Evolutionary conservation across 2,113 vertebrate genomes (phyloP), one percentile per base, ranked within the genome.

Genomic region (Pheucticus melanocephalus): DNA sequence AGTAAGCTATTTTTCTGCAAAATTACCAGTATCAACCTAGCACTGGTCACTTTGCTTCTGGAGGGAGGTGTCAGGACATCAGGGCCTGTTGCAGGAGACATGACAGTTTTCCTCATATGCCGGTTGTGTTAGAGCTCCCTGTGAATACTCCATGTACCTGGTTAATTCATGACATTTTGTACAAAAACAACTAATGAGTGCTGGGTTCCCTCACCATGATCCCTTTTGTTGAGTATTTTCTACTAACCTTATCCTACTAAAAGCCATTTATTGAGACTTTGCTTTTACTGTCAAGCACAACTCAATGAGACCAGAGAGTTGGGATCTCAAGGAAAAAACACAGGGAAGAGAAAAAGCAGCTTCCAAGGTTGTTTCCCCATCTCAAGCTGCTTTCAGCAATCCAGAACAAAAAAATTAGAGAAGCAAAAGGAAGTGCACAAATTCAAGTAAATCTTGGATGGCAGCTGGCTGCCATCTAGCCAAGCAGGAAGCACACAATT

Each of bases 121-220:
- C 37, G 90, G 14, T 40, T 57, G 22, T 1, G 1, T 45, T 54
- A 60, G n/a, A 75, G 33, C 21, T 83, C 19, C 12, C n/a, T 82
- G 39, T 10, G 25, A 76, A n/a, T 24, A 45, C 16, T 30, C 30
- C 53, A 40, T 3, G 1, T 30, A 40, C 15, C 30, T 21, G 8
- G 24, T 11, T 31, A 66, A 45, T 5, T n/a, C 7, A 19, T n/a
- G 37, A n/a, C 24, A 60, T 61, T 35, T 59, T 61, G 45, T 48
- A 40, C 18, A 48, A 66, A 78, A 48, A 33, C 18, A 61, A 31
- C 7, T 14, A 48, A 0, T 25, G 59, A 60, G 48, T 10, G 19
- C 14, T 35, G 23, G 7, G 28, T 57, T 90, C 7, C 22, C 24
- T 33, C 19, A 11, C 16, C 0, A 0, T 6, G 19, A 48, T 13